These are phyloP conservation scores for Erythrolamprus reginae DNA, from an alignment of 2,113 vertebrate species.

Conservation along the genomic window DNA sequence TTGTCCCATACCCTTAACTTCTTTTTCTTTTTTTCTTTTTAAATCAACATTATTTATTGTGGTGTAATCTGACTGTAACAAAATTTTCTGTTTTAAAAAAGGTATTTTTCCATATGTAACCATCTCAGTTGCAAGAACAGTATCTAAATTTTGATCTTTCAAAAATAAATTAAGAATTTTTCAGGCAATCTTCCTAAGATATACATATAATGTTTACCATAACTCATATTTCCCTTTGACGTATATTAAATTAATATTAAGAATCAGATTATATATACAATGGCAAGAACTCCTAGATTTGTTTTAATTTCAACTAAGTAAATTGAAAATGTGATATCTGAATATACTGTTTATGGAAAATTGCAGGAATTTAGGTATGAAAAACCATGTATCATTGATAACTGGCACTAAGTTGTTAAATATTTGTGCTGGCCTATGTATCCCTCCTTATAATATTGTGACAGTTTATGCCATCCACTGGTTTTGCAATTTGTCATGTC, in stretches of 20 bases:
- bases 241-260: neutral
- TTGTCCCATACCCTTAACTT: too few relatives aligned
- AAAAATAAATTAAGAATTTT: neutral
- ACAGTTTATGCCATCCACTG: neutral
- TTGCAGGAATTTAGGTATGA: conserved; percentile 20
- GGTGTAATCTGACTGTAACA: neutral
- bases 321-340: neutral
- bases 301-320: conserved; percentile 8
- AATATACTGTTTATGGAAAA: conserved; percentile 11
- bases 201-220: neutral
- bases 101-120: neutral
- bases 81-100: neutral
- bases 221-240: neutral
- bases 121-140: neutral
- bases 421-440: conserved; percentile 18
- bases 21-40: too few relatives aligned
- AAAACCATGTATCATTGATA: conserved; percentile 17
- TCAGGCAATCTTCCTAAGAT: neutral
- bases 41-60: neutral
- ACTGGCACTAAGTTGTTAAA: conserved; percentile 13
- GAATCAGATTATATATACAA: neutral
- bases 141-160: neutral
- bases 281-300: conserved; percentile 1
- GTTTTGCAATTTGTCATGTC: neutral
- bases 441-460: neutral